Evolutionary conservation across 2,888 invertebrate species (phyloP).

Genomic region (Dryobotodes eremita): DNA sequence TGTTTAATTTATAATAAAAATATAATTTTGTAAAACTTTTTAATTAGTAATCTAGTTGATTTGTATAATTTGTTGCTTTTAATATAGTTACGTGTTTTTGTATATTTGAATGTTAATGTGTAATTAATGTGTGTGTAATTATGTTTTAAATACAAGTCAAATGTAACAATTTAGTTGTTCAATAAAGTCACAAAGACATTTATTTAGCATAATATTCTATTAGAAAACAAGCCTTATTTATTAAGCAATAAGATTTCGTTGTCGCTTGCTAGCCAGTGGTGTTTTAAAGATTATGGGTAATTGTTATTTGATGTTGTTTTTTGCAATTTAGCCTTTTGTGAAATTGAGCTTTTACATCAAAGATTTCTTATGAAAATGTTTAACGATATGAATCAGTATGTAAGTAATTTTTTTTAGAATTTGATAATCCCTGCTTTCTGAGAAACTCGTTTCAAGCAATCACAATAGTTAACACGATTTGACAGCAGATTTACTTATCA

Average conservation of each 20-base stretch:
- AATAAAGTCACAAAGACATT: conserved; percentile 33
- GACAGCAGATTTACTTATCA: not conserved
- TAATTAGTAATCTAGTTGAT: conserved; percentile 5
- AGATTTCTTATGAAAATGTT: not conserved
- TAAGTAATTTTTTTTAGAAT: not conserved
- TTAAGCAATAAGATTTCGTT: conserved; percentile 73
- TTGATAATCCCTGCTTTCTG: not conserved
- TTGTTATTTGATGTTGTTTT: not conserved
- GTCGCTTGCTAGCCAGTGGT: conserved; percentile 38
- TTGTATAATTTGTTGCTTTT: conserved; percentile 30
- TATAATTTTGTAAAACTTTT: conserved; percentile 13
- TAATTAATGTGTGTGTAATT: conserved; percentile 28
- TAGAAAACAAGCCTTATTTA: conserved; percentile 69
- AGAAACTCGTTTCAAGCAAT: not conserved
- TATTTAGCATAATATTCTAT: conserved; percentile 27
- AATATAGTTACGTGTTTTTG: conserved; percentile 9
- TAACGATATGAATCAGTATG: not conserved
- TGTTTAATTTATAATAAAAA: not conserved
- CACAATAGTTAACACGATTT: not conserved
- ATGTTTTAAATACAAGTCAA: conserved; percentile 23
- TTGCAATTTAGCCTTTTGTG: not conserved
- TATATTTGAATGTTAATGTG: conserved; percentile 40
- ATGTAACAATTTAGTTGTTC: conserved; percentile 34
- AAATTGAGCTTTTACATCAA: not conserved
- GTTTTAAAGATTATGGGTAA: not conserved